Percentiles rank a stretch among this genome's conserved stretches.
These are phyloP conservation scores for Agonopterix alstromeriana DNA, from an alignment of 2,888 invertebrate genomes.

Conservation along the genomic window DNA sequence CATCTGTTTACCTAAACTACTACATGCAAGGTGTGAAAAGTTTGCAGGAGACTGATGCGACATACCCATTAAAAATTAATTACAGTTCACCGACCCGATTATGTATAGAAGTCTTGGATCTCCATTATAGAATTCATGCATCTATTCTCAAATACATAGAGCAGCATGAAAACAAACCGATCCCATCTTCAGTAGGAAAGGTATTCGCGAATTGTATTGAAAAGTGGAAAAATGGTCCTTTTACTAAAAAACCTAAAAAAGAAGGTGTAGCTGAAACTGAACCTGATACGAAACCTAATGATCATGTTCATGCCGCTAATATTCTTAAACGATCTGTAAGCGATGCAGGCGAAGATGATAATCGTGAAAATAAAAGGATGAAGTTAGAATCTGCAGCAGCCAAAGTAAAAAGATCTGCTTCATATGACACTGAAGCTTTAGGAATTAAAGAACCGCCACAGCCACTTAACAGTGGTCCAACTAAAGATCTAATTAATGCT, in stretches of 20 bases:
- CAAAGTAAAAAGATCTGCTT: constrained; percentile 62
- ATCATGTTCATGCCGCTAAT: constrained; percentile 59
- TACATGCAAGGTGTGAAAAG: constrained; percentile 88
- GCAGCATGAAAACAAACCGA: constrained; percentile 82
- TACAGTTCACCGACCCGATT: constrained; percentile 89
- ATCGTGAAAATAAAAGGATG: constrained; percentile 51
- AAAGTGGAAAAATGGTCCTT: constrained; percentile 63
- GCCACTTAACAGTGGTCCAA: background rate
- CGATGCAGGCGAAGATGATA: constrained; percentile 64
- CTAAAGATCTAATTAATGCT: background rate
- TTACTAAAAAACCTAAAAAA: constrained; percentile 50
- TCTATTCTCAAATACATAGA: constrained; percentile 92
- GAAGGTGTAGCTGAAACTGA: constrained; percentile 34
- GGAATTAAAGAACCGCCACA: constrained; percentile 25
- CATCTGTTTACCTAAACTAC: constrained; percentile 84
- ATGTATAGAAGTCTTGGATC: constrained; percentile 92
- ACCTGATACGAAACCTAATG: constrained; percentile 34
- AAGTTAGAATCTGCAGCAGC: constrained; percentile 63
- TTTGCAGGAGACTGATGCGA: constrained; percentile 86
- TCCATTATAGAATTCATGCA: constrained; percentile 90
- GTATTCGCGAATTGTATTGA: constrained; percentile 77
- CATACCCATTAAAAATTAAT: constrained; percentile 90
- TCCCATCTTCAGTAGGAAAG: constrained; percentile 76
- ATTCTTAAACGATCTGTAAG: constrained; percentile 67
- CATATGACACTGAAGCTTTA: constrained; percentile 59